Evolutionary conservation across 2,888 invertebrate species (phyloP), one percentile per base, ranked within the genome.

Genomic region (Chydorus sphaericus): DNA sequence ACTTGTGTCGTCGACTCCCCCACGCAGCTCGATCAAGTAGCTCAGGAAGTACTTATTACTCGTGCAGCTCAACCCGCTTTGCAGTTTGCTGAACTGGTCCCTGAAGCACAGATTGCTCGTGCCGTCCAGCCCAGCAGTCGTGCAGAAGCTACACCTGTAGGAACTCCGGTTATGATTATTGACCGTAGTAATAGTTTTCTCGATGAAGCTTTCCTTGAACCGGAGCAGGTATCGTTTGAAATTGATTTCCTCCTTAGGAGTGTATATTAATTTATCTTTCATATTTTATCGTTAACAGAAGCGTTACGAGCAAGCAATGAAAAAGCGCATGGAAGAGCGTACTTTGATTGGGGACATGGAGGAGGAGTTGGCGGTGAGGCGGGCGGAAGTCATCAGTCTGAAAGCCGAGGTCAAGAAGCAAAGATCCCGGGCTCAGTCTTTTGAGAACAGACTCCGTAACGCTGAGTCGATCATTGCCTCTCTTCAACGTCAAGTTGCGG

Each of bases 61-160:
- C n/a, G n/a, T n/a, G n/a, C n/a, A n/a, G n/a, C n/a, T n/a, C n/a
- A n/a, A n/a, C n/a, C n/a, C n/a, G n/a, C n/a, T n/a, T n/a, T n/a
- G n/a, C n/a, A n/a, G n/a, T n/a, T n/a, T n/a, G n/a, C n/a, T 0
- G 96, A 97, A 75, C 80, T 92, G 75, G 88, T 94, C 0, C 90
- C 94, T 67, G 93, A 96, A 70, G 89, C 98, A 1, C 86, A 90
- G 71, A 81, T 93, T 1, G 72, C 80, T 0, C 78, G 82, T 57
- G 78, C 84, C 1, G 80, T 73, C 79, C 53, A 63, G 72, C 36
- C 77, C 73, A 73, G 77, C 52, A 71, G 79, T 59, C 30, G 56
- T 37, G 4, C 29, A 33, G 26, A 52, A 49, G 38, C 49, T 4
- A 33, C 55, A 1, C 55, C 55, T 4, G 18, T n/a, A 16, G 28